Conservation (phyloP, 1,140 invertebrate species). For the Ctenoplectra terminalis region DNA sequence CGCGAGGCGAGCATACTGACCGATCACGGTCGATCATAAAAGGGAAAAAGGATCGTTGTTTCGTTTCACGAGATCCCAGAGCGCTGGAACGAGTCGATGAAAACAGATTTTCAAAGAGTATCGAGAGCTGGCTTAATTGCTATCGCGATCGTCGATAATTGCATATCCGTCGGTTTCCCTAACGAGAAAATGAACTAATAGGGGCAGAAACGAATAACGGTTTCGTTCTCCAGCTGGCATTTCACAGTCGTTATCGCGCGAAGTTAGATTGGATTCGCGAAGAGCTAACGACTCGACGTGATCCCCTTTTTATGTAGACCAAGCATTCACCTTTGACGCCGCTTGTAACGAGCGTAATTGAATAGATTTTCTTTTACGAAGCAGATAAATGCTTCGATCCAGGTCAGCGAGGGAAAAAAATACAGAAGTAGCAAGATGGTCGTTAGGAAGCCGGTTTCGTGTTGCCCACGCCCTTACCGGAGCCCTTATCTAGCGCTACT, state of each 20-base stretch:
- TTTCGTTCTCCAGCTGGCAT: background rate
- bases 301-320: slow-evolving; percentile 3
- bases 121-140: background rate
- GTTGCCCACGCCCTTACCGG: background rate
- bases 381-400: slow-evolving; percentile 10
- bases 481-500: no score
- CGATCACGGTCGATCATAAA: background rate
- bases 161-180: background rate
- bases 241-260: slow-evolving; percentile 16
- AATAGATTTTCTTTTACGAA: background rate
- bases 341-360: background rate
- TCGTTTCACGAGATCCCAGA: background rate
- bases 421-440: background rate
- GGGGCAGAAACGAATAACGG: background rate
- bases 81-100: no score
- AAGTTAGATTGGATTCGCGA: slow-evolving; percentile 14
- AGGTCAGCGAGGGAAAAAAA: background rate
- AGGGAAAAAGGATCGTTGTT: background rate
- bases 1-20: background rate
- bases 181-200: slow-evolving; percentile 27
- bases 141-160: slow-evolving; percentile 14
- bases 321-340: background rate
- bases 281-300: background rate
- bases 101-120: slow-evolving; percentile 3
- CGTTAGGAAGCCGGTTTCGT: background rate